Base-by-base conservation (phyloP, 30 jellyfish, hydroid and myxozoan species). In the Hydractinia echinata region DNA sequence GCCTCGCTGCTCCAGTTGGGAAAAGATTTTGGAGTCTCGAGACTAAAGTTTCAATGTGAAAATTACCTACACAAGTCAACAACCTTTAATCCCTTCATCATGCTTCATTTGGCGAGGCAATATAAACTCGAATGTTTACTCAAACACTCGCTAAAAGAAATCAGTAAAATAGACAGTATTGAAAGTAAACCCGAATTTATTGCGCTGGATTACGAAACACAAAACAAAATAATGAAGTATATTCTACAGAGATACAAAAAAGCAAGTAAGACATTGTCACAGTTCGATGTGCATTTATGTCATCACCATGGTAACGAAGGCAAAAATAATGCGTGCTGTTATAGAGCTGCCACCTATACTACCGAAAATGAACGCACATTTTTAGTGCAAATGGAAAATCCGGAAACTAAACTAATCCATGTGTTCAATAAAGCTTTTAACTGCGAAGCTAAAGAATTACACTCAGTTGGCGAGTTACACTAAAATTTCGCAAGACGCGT, bases 301-400 rank as follows among this genome's bases (percentile, higher is more conserved):
- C 2, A 67, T 51, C 18, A 74, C 83, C 83, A 74, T 49, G 73
- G 83, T 5, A 74, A 74, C 66, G 83, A 74, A 6, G 5, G 20
- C n/a, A 74, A 74, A 74, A 74, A 74, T 55, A 74, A 74, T 48
- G 61, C 15, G 0, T 74, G 83, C 39, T 74, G 83, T 49, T 74
- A 48, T 58, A 18, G 83, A 48, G 61, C 83, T 4, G 83, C 83
- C 15, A 74, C 83, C 3, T 74, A 74, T 50, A 20, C 44, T 10
- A 74, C 83, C 7, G 83, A 74, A 74, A 67, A 74, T 4, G 20
- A 50, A 20, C 71, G 68, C 13, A 74, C 83, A 13, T 16, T 74
- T 50, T 58, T 74, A 13, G 83, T 74, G 7, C 16, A 55, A 74
- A n/a, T 74, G 66, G 83, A 74, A 74, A 21, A 49, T 13, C 83